Evolutionary conservation across 1,140 invertebrate species (phyloP).

Genomic region (Macrocentrus cingulum): DNA sequence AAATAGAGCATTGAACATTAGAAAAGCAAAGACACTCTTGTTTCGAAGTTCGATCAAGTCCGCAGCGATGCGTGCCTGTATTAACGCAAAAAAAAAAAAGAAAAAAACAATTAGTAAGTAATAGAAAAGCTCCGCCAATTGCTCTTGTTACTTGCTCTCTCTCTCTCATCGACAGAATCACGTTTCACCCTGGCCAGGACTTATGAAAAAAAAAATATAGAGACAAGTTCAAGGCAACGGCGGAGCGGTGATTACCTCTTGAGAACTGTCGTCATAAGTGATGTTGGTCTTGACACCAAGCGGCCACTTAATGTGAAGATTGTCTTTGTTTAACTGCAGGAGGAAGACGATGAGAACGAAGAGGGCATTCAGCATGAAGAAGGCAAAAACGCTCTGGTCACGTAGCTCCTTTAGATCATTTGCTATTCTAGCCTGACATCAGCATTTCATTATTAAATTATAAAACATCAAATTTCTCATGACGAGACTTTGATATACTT

Average conservation of each 20-base stretch:
- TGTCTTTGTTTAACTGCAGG: conserved; percentile 94
- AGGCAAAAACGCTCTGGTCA: conserved; percentile 92
- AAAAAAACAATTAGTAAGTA: conserved; percentile 39
- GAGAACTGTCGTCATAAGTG: conserved; percentile 81
- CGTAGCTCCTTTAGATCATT: conserved; percentile 88
- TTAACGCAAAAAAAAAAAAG: conserved; percentile 54
- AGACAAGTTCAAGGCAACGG: conserved; percentile 30
- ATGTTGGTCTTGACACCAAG: conserved; percentile 92
- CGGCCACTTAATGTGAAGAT: conserved; percentile 90
- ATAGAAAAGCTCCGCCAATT: conserved; percentile 34
- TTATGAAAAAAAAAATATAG: conserved; percentile 9
- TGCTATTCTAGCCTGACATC: conserved; percentile 80
- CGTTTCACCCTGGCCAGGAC: no score
- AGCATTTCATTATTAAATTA: conserved; percentile 37
- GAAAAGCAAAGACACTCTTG: conserved; percentile 96
- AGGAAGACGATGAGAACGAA: conserved; percentile 98
- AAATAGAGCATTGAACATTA: conserved; percentile 99
- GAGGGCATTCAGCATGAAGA: conserved; percentile 97
- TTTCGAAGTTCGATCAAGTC: conserved; percentile 92
- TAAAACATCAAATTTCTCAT: no score
- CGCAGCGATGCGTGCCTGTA: conserved; percentile 81
- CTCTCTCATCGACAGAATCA: no score
- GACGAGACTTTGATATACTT: no score
- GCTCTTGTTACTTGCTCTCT: conserved; percentile 19
- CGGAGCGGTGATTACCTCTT: conserved; percentile 76